A percentile compares a stretch with the other conserved stretches of the same genome.
Evolutionary conservation across 2,888 invertebrate genomes (phyloP).

Genomic region (Dascillus cervinus): DNA sequence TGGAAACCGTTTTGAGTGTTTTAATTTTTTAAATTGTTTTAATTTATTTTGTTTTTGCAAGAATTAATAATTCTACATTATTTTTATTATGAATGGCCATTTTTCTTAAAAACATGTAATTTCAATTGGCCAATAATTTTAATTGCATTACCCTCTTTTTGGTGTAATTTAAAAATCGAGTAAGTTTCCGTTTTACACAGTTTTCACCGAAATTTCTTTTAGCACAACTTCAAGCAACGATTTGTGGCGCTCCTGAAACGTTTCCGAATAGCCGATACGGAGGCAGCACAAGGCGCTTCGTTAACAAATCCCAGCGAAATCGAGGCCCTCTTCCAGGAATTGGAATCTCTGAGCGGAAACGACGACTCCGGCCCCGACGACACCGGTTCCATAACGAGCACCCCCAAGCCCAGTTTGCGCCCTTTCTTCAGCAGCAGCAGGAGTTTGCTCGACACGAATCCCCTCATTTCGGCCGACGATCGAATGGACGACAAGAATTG

Average conservation of each 20-base stretch:
- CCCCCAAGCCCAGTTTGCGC: constrained; percentile 90
- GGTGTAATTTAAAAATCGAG: too few species aligned
- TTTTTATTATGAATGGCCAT: too few species aligned
- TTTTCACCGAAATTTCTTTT: constrained; percentile 46
- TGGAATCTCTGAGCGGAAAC: constrained; percentile 86
- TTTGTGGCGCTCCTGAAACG: constrained; percentile 90
- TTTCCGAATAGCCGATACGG: constrained; percentile 88
- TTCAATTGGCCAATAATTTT: background rate
- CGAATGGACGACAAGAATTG: constrained; percentile 39
- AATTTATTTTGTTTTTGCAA: too few species aligned
- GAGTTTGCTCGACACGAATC: constrained; percentile 49
- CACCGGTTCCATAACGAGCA: constrained; percentile 93
- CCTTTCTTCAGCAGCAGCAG: constrained; percentile 92
- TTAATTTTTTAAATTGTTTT: too few species aligned
- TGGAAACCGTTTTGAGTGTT: too few species aligned
- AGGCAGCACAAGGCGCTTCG: constrained; percentile 61
- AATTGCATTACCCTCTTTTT: too few species aligned
- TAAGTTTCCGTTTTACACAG: constrained; percentile 1
- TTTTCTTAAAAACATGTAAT: background rate
- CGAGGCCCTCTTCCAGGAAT: constrained; percentile 90
- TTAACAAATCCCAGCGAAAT: constrained; percentile 77
- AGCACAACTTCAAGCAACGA: constrained; percentile 94
- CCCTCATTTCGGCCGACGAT: constrained; percentile 29
- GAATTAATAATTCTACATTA: background rate
- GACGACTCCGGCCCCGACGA: constrained; percentile 91